A percentile compares a stretch with the other conserved stretches of the same genome.
phyloP scores from a whole-genome alignment of 2,888 invertebrate species.

The Lamellibrachia satsuma region DNA sequence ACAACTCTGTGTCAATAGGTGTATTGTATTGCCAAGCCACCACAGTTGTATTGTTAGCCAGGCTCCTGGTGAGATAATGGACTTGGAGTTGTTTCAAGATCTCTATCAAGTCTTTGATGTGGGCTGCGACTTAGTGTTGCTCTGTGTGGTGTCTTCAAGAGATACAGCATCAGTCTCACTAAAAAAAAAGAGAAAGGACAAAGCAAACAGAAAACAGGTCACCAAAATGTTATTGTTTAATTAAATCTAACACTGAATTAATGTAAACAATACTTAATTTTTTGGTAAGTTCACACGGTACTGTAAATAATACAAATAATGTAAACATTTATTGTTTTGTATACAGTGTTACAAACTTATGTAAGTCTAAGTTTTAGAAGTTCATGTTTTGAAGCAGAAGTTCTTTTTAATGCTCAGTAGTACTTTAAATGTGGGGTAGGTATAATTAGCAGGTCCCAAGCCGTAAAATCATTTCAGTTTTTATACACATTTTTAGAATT shows the following conservation, averaged over 20 bases:
- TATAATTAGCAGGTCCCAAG: not conserved
- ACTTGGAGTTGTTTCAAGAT: constrained; percentile 1
- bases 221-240: not conserved
- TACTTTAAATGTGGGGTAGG: not conserved
- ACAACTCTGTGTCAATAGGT: not conserved
- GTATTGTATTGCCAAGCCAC: not conserved
- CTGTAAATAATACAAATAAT: too few species aligned
- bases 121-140: not conserved
- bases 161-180: not conserved
- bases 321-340: not conserved
- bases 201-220: not conserved
- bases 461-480: not conserved
- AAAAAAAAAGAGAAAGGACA: not conserved
- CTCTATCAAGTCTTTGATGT: constrained; percentile 3
- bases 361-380: not conserved
- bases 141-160: not conserved
- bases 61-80: not conserved
- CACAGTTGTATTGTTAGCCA: not conserved
- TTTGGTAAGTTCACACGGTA: too few species aligned
- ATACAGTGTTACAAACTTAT: not conserved
- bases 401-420: not conserved
- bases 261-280: not conserved
- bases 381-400: not conserved
- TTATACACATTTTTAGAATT: too few species aligned
- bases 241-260: not conserved